Evolutionary conservation across 2,113 vertebrate genomes (phyloP).

Genomic region (Muntiacus muntjak): DNA sequence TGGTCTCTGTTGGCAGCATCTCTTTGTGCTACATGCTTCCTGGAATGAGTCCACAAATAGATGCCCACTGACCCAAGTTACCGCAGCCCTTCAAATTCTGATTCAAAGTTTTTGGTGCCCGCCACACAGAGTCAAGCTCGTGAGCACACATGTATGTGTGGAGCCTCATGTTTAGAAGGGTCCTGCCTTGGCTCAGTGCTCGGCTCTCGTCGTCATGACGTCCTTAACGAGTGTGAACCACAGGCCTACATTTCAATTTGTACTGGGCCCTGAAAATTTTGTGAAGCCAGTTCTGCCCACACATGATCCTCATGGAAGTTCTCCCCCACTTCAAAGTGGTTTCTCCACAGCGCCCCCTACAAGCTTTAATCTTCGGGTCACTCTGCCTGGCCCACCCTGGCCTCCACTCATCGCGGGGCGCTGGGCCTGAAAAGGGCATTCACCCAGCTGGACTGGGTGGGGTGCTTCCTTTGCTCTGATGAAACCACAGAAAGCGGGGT

Average conservation of each 20-base stretch:
- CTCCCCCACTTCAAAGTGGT: neutral
- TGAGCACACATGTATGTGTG: fast-evolving
- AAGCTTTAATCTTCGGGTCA: neutral
- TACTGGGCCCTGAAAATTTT: neutral
- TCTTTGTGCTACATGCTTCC: neutral
- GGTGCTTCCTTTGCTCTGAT: neutral
- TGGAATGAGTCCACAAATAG: neutral
- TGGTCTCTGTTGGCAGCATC: neutral
- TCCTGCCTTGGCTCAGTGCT: neutral
- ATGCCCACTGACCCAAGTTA: neutral
- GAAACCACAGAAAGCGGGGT: neutral
- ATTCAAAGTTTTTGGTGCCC: neutral
- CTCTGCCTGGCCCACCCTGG: neutral
- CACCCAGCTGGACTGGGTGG: neutral
- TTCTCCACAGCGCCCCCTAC: neutral
- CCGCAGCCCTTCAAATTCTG: neutral
- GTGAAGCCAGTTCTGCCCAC: neutral
- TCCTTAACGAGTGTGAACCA: neutral
- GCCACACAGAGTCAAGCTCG: fast-evolving
- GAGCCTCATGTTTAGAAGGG: fast-evolving
- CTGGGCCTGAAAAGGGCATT: neutral
- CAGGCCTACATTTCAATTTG: neutral
- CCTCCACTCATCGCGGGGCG: fast-evolving
- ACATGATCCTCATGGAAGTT: neutral
- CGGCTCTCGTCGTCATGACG: neutral